Conservation (phyloP, 2,888 invertebrate genomes). For the Orchestes rusci region DNA sequence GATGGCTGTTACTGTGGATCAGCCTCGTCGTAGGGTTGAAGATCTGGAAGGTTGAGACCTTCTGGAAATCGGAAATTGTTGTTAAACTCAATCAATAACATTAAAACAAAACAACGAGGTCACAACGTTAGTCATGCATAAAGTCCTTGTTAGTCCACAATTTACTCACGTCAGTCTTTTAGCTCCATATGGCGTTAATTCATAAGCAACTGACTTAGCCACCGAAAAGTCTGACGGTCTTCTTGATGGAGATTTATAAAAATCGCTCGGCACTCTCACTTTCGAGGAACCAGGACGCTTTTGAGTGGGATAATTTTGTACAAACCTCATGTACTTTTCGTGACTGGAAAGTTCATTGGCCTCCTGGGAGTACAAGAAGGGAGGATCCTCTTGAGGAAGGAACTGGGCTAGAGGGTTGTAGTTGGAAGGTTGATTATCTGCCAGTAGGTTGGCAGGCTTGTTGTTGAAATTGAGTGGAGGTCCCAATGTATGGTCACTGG, state of each 20-base stretch:
- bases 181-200: constrained; percentile 38
- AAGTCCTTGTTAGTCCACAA: constrained; percentile 14
- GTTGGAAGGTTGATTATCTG: background rate
- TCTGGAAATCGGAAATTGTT: no score
- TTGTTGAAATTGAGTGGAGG: constrained; percentile 11
- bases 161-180: constrained; percentile 36
- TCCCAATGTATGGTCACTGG: background rate
- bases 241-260: constrained; percentile 7
- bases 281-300: constrained; percentile 5
- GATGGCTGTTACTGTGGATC: no score
- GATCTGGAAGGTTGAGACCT: no score
- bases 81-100: no score
- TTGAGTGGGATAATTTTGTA: constrained; percentile 11
- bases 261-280: constrained; percentile 11
- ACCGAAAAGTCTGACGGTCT: constrained; percentile 27
- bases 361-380: constrained; percentile 2
- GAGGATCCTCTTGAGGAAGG: constrained; percentile 8
- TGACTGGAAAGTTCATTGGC: constrained; percentile 10
- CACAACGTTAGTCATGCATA: constrained; percentile 9
- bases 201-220: constrained; percentile 36
- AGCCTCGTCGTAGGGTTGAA: no score
- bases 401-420: constrained; percentile 10
- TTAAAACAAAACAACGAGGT: background rate
- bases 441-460: background rate
- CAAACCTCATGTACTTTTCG: constrained; percentile 11